Evolutionary conservation across 2,113 vertebrate species (phyloP).

Genomic region (Otis tarda): DNA sequence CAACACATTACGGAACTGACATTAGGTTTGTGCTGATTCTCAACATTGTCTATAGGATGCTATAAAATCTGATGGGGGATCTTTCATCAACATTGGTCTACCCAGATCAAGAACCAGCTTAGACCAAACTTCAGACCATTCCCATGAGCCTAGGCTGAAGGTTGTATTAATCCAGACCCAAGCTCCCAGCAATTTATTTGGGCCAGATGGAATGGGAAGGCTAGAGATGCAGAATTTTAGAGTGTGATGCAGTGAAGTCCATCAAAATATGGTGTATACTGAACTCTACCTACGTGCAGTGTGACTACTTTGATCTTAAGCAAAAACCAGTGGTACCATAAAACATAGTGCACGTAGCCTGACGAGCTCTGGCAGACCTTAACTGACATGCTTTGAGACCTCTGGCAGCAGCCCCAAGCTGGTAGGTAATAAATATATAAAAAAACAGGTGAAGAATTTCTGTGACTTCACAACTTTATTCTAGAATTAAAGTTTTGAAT

Average conservation of each 20-base stretch:
- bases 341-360: fast-evolving
- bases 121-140: background rate
- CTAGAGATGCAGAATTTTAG: background rate
- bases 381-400: background rate
- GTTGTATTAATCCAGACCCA: background rate
- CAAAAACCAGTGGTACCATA: background rate
- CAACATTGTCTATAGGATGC: fast-evolving
- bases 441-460: background rate
- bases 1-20: fast-evolving
- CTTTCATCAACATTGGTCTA: background rate
- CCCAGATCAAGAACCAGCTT: background rate
- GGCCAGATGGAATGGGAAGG: background rate
- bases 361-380: background rate
- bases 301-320: background rate
- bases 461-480: background rate
- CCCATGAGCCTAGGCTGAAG: background rate
- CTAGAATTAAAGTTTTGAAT: background rate
- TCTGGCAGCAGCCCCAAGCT: background rate
- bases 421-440: background rate
- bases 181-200: background rate
- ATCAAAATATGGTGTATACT: background rate
- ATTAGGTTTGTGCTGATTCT: background rate
- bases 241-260: background rate
- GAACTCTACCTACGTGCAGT: background rate
- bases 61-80: background rate